A percentile compares a stretch with the other conserved stretches of the same genome.
Evolutionary conservation across 2,113 vertebrate genomes (phyloP).

Genomic region (Pantherophis guttatus): DNA sequence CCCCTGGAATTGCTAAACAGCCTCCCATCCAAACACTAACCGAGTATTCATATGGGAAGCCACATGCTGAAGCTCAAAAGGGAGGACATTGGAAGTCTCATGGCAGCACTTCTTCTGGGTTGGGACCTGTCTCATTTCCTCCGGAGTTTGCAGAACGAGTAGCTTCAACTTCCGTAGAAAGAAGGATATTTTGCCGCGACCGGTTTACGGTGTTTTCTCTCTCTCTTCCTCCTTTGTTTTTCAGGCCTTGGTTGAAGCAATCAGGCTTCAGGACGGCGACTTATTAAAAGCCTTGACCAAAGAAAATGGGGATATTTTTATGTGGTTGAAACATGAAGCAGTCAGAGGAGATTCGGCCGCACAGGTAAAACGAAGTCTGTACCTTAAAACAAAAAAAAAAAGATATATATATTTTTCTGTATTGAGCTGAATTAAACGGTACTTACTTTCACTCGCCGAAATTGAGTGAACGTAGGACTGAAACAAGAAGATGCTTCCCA

Average conservation of each 20-base stretch:
- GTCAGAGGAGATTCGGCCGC: conserved; percentile 79
- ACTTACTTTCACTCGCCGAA: background rate
- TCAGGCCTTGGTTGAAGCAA: conserved; percentile 77
- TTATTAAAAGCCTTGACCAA: conserved; percentile 75
- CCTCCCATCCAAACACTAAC: too few species aligned
- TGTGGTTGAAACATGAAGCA: conserved; percentile 85
- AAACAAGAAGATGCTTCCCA: too few species aligned
- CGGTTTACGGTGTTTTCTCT: background rate
- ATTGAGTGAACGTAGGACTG: too few species aligned
- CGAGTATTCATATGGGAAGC: background rate
- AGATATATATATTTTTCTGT: background rate
- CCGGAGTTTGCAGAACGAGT: background rate
- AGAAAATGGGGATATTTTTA: conserved; percentile 77
- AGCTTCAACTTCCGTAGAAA: background rate
- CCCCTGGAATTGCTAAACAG: too few species aligned
- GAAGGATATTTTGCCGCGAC: background rate
- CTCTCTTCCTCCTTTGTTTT: conserved; percentile 21
- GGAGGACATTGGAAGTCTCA: fast-evolving
- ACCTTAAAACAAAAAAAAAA: background rate
- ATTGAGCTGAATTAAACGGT: fast-evolving
- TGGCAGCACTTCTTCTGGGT: background rate
- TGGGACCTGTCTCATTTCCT: background rate
- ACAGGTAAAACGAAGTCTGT: conserved; percentile 71
- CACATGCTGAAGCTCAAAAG: background rate
- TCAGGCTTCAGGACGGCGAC: conserved; percentile 78